Base-by-base conservation (phyloP, 2,888 invertebrate species). In the Melanophora roralis region DNA sequence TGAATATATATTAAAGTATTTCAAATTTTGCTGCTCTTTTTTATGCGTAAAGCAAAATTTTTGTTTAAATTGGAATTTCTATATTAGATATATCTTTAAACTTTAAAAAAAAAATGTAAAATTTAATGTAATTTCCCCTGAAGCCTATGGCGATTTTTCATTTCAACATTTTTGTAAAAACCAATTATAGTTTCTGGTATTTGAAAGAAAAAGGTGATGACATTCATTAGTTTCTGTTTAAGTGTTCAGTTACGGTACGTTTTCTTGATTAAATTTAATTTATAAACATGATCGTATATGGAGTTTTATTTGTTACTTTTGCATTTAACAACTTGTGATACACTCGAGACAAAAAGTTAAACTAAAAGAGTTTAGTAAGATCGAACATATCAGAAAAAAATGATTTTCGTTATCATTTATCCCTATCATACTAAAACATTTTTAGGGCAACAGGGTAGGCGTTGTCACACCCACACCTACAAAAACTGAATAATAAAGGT, bases 131-230 rank as follows among this genome's bases (percentile, higher is more conserved):
- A 27, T 40, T 60, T 27, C 1, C n/a, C 12, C 11, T 19, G 8
- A 47, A n/a, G 21, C 19, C 38, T 32, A 8, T 55, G 14, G 9
- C 53, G 4, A 27, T 16, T 71, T 51, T 47, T 23, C 34, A 53
- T 36, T 55, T 27, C 14, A 38, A 11, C 23, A 23, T 21, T 21
- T 36, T 16, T 27, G 49, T 65, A 55, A 57, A 69, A 49, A 38
- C 32, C 55, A 69, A 64, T 76, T 69, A 69, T 12, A 69, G 14
- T 55, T 64, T 57, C 19, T 19, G 7, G 65, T 67, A 62, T 72
- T n/a, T 80, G 55, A 55, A 65, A 75, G 74, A 49, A 71, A 79
- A 73, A 77, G 73, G 81, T 81, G 83, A 78, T 75, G 83, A 83
- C 78, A 82, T 81, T 77, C 72, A 82, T 82, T 81, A 78, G 51